A percentile compares a stretch with the other conserved stretches of the same genome.
These are phyloP conservation scores for Plectropomus leopardus DNA, from an alignment of 2,113 vertebrate species.

Conservation along the genomic window DNA sequence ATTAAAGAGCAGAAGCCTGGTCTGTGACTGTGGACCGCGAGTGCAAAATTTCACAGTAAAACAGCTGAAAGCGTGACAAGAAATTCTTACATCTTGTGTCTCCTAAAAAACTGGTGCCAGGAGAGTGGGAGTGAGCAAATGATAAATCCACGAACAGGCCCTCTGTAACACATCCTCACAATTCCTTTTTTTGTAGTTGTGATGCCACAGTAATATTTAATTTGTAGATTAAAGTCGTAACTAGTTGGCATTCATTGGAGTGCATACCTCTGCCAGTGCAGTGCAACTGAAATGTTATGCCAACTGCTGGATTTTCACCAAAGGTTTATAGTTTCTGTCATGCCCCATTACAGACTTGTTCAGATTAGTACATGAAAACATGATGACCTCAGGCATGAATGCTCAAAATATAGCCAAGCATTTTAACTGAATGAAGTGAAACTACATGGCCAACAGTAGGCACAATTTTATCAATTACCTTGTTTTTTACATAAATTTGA, in stretches of 20 bases:
- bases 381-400: not conserved
- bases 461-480: not conserved
- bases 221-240: constrained; percentile 16
- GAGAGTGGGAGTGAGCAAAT: constrained; percentile 16
- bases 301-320: constrained; percentile 31
- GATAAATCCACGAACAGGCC: constrained; percentile 18
- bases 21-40: not conserved
- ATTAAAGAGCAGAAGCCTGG: not conserved
- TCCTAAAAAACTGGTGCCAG: constrained; percentile 8
- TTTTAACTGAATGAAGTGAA: not conserved
- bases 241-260: not conserved
- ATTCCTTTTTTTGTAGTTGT: constrained; percentile 8
- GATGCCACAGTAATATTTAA: constrained; percentile 20
- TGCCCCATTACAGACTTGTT: not conserved
- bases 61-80: constrained; percentile 9
- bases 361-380: not conserved
- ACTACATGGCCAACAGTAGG: not conserved
- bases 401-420: not conserved
- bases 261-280: not conserved
- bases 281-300: not conserved
- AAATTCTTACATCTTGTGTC: not conserved
- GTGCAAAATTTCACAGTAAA: not conserved
- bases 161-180: constrained; percentile 13
- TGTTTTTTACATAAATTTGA: too few relatives aligned
- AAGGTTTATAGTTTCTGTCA: constrained; percentile 10